Base-by-base conservation (phyloP, 2,797 vertebrate species). In the Lindbergichthys nudifrons region DNA sequence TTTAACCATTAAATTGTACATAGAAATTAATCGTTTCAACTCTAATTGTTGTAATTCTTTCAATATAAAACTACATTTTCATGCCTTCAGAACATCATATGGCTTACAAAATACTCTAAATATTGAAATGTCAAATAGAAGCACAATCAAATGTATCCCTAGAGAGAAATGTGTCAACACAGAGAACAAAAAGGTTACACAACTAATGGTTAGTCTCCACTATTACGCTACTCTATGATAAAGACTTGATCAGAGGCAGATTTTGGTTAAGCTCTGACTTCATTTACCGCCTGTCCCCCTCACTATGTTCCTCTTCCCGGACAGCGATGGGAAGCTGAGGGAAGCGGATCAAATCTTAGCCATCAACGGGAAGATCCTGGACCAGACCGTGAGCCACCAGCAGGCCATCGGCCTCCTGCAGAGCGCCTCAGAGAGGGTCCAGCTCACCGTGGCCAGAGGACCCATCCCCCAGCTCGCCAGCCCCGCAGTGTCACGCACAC, bases 301-400 rank as follows among this genome's bases (percentile, higher is more conserved):
- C 41, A 15, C 32, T 36, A 0, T 45, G 5, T 57, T 32, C 9
- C 15, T 16, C 12, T 7, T 70, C 4, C 5, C 21, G 2, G 5
- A 15, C 79, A 99, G 98, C 65, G 98, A 98, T 85, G 98, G 98
- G 81, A 96, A 96, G 80, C 94, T 99, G 74, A 96, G 94, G 87
- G 97, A 99, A 89, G 96, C 95, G 0, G 98, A 99, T 92, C 98
- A 99, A 92, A 99, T 99, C 85, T 92, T 99, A 76, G 95, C 97
- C 80, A 99, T 99, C 87, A 99, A 98, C 0, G 95, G 96, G 50
- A 96, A 97, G 89, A 89, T 93, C 0, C 94, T 99, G 73, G 97
- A 99, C 90, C 95, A 96, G 90, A 97, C 95, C 10, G 96, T 99
- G 85, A 98, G 96, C 64, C 98, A 99, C 92, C 97, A 98, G 90